Evolutionary conservation across 1,140 invertebrate genomes (phyloP).

Genomic region (Bombus picipes): DNA sequence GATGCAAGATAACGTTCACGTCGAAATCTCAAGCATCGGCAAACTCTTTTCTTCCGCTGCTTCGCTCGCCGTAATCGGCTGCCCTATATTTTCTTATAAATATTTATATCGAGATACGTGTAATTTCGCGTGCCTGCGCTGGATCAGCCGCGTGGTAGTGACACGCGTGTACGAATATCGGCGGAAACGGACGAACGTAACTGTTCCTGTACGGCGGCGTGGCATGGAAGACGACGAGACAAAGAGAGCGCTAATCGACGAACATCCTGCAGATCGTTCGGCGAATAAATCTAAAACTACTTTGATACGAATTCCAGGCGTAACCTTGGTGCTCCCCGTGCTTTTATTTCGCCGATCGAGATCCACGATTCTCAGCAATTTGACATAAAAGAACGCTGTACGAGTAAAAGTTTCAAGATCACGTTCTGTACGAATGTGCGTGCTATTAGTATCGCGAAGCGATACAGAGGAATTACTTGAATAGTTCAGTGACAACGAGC

Average conservation of each 20-base stretch:
- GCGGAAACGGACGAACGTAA: no score
- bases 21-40: no score
- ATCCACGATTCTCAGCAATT: fast-evolving
- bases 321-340: fast-evolving
- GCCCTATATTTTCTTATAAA: fast-evolving
- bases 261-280: fast-evolving
- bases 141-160: fast-evolving
- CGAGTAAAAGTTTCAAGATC: fast-evolving
- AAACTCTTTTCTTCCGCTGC: no score
- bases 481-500: fast-evolving
- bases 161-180: no score
- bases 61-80: fast-evolving
- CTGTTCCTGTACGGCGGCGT: fast-evolving
- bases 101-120: fast-evolving
- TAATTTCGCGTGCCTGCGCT: fast-evolving
- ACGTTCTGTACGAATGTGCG: no score
- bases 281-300: no score
- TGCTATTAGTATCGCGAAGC: no score
- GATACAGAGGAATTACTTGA: fast-evolving
- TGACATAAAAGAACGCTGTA: fast-evolving
- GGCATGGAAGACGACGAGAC: no score
- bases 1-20: fast-evolving
- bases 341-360: no score
- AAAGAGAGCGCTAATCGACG: fast-evolving
- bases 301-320: no score